These are phyloP conservation scores for Bombus waltoni DNA, from an alignment of 1,140 invertebrate genomes.

Conservation along the genomic window DNA sequence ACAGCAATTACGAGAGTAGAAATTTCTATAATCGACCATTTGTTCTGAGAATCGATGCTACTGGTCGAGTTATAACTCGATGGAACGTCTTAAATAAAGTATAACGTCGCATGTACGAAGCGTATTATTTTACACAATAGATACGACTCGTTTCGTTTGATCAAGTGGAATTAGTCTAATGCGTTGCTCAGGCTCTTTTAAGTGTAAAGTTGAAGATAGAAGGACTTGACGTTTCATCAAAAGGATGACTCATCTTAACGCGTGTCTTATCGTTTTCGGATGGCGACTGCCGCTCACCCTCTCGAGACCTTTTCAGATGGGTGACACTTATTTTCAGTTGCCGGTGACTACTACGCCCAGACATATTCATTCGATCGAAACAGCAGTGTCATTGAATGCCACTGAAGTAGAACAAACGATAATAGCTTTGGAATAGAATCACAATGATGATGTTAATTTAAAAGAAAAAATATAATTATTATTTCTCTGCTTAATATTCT, in stretches of 20 bases:
- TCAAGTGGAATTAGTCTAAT: neutral
- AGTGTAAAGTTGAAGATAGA: neutral
- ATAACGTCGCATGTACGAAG: no score
- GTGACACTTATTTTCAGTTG: neutral
- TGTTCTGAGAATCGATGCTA: no score
- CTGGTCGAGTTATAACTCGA: no score
- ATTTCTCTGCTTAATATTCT: no score
- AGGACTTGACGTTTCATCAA: neutral
- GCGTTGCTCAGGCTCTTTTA: neutral
- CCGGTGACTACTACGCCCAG: neutral
- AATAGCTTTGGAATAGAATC: neutral
- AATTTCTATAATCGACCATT: no score
- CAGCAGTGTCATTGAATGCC: neutral
- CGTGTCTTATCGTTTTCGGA: slow-evolving; percentile 21
- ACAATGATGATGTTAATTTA: neutral
- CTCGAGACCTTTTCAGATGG: neutral
- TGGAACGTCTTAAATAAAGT: no score
- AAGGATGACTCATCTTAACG: slow-evolving; percentile 5
- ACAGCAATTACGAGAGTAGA: no score
- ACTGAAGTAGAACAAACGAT: neutral
- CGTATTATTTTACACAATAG: no score
- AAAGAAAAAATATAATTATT: neutral
- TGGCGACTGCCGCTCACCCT: neutral
- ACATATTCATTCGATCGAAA: slow-evolving; percentile 18
- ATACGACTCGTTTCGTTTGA: no score